Conservation (phyloP, 2,888 invertebrate species). For the Catocala nupta region DNA sequence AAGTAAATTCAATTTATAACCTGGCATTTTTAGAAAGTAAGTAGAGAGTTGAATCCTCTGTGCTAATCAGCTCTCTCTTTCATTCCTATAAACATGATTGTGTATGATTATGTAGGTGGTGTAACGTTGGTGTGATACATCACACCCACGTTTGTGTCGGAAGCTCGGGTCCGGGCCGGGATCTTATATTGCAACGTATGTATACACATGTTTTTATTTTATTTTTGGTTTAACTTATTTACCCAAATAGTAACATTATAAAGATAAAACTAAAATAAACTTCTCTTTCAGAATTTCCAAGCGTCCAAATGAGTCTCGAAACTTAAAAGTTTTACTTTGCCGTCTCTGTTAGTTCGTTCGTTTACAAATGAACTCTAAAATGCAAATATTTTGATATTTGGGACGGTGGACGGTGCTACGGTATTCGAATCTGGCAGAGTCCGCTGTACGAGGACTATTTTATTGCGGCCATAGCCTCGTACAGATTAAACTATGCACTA, state of each 20-base stretch:
- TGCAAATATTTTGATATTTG: conserved; percentile 30
- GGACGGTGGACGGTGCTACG: background rate
- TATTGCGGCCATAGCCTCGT: conserved; percentile 22
- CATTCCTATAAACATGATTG: too few relatives aligned
- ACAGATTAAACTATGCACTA: conserved; percentile 28
- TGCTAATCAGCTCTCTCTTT: too few relatives aligned
- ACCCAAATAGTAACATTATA: background rate
- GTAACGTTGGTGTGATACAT: too few relatives aligned
- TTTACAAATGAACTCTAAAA: conserved; percentile 23
- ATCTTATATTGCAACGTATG: too few relatives aligned
- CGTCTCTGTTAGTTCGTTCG: conserved; percentile 21
- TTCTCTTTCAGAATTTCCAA: background rate
- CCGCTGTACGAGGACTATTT: conserved; percentile 19
- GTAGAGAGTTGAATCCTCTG: too few relatives aligned
- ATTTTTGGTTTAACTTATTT: too few relatives aligned
- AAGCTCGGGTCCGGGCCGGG: too few relatives aligned
- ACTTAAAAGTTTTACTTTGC: conserved; percentile 7
- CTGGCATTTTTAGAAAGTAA: too few relatives aligned
- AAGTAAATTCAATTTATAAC: too few relatives aligned
- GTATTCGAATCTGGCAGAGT: conserved; percentile 1
- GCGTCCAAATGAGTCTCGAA: conserved; percentile 9
- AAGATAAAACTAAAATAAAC: background rate
- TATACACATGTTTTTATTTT: too few relatives aligned
- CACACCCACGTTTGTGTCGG: too few relatives aligned
- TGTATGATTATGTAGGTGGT: too few relatives aligned